Evolutionary conservation across 2,797 vertebrate species (phyloP).

Genomic region (Acipenser transmontanus): DNA sequence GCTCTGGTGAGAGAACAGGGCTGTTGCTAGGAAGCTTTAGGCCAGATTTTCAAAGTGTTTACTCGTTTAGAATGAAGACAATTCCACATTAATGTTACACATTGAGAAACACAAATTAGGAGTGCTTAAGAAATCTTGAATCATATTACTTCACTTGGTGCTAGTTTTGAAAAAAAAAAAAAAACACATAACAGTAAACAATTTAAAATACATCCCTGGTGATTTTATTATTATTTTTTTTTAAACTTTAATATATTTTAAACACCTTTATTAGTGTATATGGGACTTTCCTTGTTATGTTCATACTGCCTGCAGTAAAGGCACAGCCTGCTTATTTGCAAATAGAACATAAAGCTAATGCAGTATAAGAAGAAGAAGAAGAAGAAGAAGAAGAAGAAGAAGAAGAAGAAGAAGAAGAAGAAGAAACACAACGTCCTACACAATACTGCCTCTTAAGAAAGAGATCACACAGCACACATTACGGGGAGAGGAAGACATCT

Average conservation of each 20-base stretch:
- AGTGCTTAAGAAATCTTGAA: slow-evolving; percentile 22
- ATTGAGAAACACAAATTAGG: slow-evolving; percentile 15
- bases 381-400: too few species aligned
- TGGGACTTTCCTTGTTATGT: too few species aligned
- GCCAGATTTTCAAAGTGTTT: slow-evolving; percentile 24
- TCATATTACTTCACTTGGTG: slow-evolving; percentile 9
- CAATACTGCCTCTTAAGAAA: slow-evolving; percentile 25
- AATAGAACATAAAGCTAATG: too few species aligned
- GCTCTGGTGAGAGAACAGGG: neutral
- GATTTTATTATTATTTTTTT: too few species aligned
- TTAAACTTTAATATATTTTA: too few species aligned
- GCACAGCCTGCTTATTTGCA: too few species aligned
- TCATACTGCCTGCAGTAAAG: too few species aligned
- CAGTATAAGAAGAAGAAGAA: too few species aligned
- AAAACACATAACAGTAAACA: slow-evolving; percentile 12
- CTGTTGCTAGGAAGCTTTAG: slow-evolving; percentile 18
- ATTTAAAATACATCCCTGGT: too few species aligned
- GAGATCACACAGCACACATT: slow-evolving; percentile 10
- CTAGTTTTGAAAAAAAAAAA: slow-evolving; percentile 20
- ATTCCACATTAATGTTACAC: slow-evolving; percentile 13
- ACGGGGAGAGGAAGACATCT: slow-evolving; percentile 43
- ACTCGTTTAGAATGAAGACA: slow-evolving; percentile 14
- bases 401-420: too few species aligned
- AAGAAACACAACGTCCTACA: slow-evolving; percentile 1
- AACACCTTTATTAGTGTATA: too few species aligned